Conservation (phyloP, 2,797 vertebrate species). For the Coreius guichenoti region DNA sequence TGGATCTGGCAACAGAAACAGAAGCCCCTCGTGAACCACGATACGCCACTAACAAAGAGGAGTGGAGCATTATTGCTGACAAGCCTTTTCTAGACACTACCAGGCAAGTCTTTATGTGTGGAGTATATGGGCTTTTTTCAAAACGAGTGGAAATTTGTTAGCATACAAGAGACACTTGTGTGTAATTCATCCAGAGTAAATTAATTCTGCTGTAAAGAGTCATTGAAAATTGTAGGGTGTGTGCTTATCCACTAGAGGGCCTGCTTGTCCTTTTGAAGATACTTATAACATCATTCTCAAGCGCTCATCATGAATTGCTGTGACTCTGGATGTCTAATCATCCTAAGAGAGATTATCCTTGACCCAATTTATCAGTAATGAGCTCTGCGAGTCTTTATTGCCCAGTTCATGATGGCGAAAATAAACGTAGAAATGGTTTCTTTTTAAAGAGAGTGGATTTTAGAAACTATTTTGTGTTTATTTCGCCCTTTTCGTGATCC, state of each 20-base stretch:
- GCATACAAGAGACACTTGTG: not conserved
- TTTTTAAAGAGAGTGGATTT: not conserved
- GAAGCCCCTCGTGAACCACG: constrained; percentile 87
- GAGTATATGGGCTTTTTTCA: not conserved
- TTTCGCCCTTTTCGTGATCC: not conserved
- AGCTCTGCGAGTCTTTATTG: not conserved
- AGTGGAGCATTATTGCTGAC: constrained; percentile 89
- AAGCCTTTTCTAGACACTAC: constrained; percentile 93
- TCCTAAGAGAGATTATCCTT: constrained; percentile 20
- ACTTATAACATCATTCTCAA: constrained; percentile 20
- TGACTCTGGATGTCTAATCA: not conserved
- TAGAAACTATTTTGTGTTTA: not conserved
- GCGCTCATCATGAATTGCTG: not conserved
- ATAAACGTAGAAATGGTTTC: not conserved
- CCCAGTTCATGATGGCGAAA: not conserved
- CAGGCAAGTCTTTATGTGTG: constrained; percentile 76
- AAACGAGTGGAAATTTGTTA: not conserved
- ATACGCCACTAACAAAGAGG: constrained; percentile 88
- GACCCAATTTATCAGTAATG: constrained; percentile 29
- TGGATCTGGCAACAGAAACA: constrained; percentile 86
- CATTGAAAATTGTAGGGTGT: not conserved
- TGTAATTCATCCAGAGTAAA: not conserved
- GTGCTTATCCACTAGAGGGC: constrained; percentile 48
- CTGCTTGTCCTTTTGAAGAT: constrained; percentile 11
- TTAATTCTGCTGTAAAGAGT: not conserved